phyloP scores from a whole-genome alignment of 2,113 vertebrate genomes.

The Thamnophis sirtalis region DNA sequence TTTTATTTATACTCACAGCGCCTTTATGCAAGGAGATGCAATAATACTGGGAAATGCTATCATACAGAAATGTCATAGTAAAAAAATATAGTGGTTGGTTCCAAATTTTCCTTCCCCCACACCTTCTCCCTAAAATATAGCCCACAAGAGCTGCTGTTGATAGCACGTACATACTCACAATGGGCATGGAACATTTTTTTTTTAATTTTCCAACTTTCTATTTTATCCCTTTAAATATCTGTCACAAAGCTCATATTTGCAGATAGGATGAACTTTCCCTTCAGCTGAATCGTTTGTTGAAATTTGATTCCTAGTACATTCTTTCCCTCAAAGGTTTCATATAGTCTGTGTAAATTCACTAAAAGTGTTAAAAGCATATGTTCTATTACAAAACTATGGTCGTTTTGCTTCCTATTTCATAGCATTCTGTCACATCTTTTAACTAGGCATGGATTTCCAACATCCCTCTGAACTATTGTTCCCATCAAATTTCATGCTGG shows the following conservation, averaged over 20 bases:
- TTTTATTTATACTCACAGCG: background rate
- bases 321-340: background rate
- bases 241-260: background rate
- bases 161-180: background rate
- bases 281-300: background rate
- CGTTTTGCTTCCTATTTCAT: background rate
- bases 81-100: background rate
- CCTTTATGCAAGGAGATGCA: background rate
- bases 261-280: background rate
- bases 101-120: background rate
- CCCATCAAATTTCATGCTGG: background rate
- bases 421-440: background rate
- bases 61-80: background rate
- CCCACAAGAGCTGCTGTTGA: background rate
- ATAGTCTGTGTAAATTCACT: background rate
- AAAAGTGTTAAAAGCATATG: background rate
- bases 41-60: background rate
- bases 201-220: background rate
- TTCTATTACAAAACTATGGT: background rate
- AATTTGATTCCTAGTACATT: background rate
- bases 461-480: background rate
- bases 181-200: background rate
- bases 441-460: background rate
- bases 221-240: background rate
- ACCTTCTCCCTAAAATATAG: background rate